Conservation (phyloP, 2,113 vertebrate species). For the Aptenodytes patagonicus region DNA sequence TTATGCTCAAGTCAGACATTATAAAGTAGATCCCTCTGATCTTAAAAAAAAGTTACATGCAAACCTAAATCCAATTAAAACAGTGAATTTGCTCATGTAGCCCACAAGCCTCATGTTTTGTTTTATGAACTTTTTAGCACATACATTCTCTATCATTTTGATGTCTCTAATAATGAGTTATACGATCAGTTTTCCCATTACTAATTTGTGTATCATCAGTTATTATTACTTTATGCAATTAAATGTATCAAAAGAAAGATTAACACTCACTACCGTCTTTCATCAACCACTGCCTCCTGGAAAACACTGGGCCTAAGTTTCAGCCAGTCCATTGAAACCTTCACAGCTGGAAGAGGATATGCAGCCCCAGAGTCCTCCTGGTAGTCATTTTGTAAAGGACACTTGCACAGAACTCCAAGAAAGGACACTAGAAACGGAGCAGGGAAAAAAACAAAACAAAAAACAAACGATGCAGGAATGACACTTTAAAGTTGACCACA, state of each 20-base stretch:
- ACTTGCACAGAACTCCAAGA: slow-evolving; percentile 92
- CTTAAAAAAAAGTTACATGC: not conserved
- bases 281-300: slow-evolving; percentile 85
- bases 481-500: not conserved
- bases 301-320: slow-evolving; percentile 88
- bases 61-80: not conserved
- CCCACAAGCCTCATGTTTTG: not conserved
- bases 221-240: not conserved
- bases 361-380: slow-evolving; percentile 86
- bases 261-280: slow-evolving; percentile 88
- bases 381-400: slow-evolving; percentile 86
- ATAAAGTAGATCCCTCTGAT: not conserved
- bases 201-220: not conserved
- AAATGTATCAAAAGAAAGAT: not conserved
- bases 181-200: not conserved
- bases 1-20: not conserved
- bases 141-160: not conserved
- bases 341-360: slow-evolving; percentile 94
- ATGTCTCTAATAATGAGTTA: not conserved
- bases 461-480: not conserved
- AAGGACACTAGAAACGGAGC: slow-evolving; percentile 85
- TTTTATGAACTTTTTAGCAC: not conserved
- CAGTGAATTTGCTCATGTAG: not conserved
- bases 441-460: not conserved
- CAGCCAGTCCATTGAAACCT: slow-evolving; percentile 97